A percentile compares a stretch with the other conserved stretches of the same genome.
These are phyloP conservation scores for Caenorhabditis briggsae DNA, from an alignment of 1,140 invertebrate genomes.

Conservation along the genomic window DNA sequence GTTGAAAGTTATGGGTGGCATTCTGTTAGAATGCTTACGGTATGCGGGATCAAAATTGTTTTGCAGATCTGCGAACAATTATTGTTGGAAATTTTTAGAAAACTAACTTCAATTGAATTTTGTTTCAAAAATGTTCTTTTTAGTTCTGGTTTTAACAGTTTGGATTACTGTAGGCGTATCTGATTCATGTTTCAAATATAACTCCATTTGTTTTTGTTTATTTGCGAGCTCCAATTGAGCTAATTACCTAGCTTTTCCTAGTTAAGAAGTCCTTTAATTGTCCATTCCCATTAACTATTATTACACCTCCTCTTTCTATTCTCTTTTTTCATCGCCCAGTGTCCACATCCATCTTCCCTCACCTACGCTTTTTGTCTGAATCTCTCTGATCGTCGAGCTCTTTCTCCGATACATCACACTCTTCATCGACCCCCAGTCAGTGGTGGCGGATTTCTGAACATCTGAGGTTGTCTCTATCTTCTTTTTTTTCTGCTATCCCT, in stretches of 20 bases:
- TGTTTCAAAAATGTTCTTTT: too few relatives aligned
- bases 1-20: too few relatives aligned
- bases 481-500: neutral
- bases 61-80: too few relatives aligned
- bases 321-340: conserved; percentile 22
- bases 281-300: conserved; percentile 47
- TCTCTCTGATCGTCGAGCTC: conserved; percentile 13
- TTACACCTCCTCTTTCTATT: conserved; percentile 9
- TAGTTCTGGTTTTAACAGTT: too few relatives aligned
- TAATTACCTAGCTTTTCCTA: neutral
- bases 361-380: conserved; percentile 42
- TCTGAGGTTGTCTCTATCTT: conserved; percentile 27
- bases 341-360: conserved; percentile 50
- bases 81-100: too few relatives aligned
- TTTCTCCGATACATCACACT: conserved; percentile 28
- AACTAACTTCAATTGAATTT: too few relatives aligned
- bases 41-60: too few relatives aligned
- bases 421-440: conserved; percentile 15
- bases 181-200: too few relatives aligned
- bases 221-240: neutral
- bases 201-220: neutral
- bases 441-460: conserved; percentile 54
- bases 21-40: too few relatives aligned
- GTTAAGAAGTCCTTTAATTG: neutral
- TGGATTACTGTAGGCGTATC: too few relatives aligned